A percentile compares a stretch with the other conserved stretches of the same genome.
Conservation (phyloP, 2,888 invertebrate genomes). For the Idaea aversata region DNA sequence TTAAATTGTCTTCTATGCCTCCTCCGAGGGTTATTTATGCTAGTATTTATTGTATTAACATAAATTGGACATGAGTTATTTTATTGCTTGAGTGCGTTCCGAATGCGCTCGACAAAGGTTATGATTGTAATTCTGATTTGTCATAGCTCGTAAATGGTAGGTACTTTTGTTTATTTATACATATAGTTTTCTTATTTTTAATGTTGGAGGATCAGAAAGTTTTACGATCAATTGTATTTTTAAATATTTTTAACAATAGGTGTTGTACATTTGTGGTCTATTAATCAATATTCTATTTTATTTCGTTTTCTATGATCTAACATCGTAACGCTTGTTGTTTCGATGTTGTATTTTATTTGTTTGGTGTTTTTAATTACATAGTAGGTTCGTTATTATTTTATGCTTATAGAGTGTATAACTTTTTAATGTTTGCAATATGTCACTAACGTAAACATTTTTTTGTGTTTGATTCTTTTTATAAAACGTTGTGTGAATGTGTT, state of each 20-base stretch:
- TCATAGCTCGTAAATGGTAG: constrained; percentile 73
- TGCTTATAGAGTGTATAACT: neutral
- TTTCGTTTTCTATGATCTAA: neutral
- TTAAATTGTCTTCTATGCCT: constrained; percentile 69
- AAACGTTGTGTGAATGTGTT: neutral
- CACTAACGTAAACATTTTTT: neutral
- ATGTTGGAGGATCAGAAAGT: constrained; percentile 29
- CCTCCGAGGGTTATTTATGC: constrained; percentile 72
- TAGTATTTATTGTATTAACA: constrained; percentile 80
- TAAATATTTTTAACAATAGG: constrained; percentile 12
- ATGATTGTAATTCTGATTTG: constrained; percentile 74
- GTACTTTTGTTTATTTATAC: constrained; percentile 57
- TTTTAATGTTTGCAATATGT: neutral
- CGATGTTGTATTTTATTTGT: neutral
- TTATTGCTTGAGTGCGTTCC: constrained; percentile 71
- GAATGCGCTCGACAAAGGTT: constrained; percentile 70
- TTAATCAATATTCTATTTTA: constrained; percentile 12
- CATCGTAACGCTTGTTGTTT: neutral
- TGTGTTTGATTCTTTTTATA: neutral
- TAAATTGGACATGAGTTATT: constrained; percentile 80
- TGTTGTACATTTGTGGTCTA: constrained; percentile 12
- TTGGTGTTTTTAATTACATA: neutral
- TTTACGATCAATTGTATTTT: constrained; percentile 23
- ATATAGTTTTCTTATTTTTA: constrained; percentile 27
- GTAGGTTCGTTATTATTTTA: neutral